phyloP scores from a whole-genome alignment of 2,113 vertebrate genomes.

The Bombycilla garrulus region DNA sequence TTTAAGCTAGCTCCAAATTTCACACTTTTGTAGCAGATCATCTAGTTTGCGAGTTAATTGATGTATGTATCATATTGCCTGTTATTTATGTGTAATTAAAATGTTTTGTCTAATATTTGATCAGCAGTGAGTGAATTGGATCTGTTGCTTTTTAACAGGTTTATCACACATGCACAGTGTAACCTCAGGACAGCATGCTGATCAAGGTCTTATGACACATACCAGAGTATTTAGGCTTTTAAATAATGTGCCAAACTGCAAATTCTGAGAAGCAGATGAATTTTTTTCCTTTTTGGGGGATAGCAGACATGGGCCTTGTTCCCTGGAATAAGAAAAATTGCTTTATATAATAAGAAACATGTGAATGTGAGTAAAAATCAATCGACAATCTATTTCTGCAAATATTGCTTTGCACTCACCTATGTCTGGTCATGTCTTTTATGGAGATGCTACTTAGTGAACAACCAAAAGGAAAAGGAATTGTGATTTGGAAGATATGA shows the following conservation, averaged over 20 bases:
- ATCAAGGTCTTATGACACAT: not conserved
- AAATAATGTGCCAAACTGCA: not conserved
- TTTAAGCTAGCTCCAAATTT: not conserved
- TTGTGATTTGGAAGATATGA: not conserved
- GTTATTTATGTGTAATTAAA: not conserved
- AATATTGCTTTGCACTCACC: not conserved
- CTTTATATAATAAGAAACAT: not conserved
- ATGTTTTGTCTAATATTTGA: not conserved
- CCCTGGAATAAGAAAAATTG: not conserved
- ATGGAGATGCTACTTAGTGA: not conserved
- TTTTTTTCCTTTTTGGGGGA: not conserved
- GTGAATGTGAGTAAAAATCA: not conserved
- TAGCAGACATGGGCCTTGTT: rapidly evolving
- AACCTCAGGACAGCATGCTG: not conserved
- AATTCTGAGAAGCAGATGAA: not conserved
- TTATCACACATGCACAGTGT: rapidly evolving
- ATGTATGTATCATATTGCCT: not conserved
- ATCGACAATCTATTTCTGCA: not conserved
- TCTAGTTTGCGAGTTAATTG: not conserved
- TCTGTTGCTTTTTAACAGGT: not conserved
- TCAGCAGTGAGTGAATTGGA: not conserved
- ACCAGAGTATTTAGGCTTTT: not conserved
- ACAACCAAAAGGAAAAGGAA: not conserved
- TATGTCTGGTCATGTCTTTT: not conserved
- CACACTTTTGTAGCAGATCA: not conserved